Conservation (phyloP, 1,140 invertebrate genomes). For the Tetraneura akinire region DNA sequence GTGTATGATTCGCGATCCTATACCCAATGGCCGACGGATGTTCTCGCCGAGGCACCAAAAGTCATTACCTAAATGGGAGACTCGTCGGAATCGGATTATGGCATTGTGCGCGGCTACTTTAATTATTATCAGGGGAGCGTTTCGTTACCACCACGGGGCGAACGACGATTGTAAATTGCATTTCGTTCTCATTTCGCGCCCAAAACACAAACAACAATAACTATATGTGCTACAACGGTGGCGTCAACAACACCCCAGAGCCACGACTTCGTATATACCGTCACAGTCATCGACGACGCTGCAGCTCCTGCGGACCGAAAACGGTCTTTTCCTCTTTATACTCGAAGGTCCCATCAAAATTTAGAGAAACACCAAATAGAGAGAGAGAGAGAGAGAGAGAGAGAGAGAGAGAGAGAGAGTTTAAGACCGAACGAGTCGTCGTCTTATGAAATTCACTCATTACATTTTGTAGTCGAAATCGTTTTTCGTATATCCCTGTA, state of each 20-base stretch:
- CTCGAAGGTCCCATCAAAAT: background rate
- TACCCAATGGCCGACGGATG: too few species aligned
- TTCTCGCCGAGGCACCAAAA: background rate
- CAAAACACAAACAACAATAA: too few species aligned
- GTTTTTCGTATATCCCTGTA: background rate
- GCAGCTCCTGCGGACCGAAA: background rate
- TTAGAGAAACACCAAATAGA: background rate
- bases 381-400: too few species aligned
- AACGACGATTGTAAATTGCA: constrained; percentile 36
- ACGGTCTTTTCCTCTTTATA: constrained; percentile 12
- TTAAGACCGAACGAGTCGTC: background rate
- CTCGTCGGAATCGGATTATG: constrained; percentile 40
- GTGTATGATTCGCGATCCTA: background rate
- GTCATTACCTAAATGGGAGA: constrained; percentile 45
- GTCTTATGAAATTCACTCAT: background rate
- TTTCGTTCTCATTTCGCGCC: background rate
- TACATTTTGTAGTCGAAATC: background rate
- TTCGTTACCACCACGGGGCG: constrained; percentile 33
- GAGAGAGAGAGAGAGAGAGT: too few species aligned
- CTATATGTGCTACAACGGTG: background rate
- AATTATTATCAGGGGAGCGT: constrained; percentile 42
- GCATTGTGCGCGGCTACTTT: background rate
- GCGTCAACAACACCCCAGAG: constrained; percentile 18
- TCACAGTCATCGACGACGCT: too few species aligned
- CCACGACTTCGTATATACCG: too few species aligned